Percentiles rank a stretch among this genome's conserved stretches.
These are phyloP conservation scores for Pachyseris speciosa DNA, from an alignment of 64 coral and sea anemone genomes.

Conservation along the genomic window DNA sequence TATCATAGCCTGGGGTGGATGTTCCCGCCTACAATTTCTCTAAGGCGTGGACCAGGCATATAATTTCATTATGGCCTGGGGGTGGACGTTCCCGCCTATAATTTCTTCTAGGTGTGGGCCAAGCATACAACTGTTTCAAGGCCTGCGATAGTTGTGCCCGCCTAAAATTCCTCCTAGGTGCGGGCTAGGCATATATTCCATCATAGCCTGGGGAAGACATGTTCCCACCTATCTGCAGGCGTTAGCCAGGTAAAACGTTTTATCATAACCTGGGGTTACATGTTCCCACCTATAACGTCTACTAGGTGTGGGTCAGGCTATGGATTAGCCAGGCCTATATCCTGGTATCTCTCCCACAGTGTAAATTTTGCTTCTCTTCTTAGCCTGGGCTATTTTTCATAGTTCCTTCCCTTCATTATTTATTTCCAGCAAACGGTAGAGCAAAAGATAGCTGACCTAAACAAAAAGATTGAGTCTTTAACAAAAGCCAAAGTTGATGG, in stretches of 20 bases:
- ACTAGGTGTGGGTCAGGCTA: background rate
- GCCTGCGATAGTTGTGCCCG: background rate
- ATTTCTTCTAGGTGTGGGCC: background rate
- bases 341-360: background rate
- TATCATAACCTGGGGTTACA: background rate
- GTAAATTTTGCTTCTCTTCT: background rate
- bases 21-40: no score
- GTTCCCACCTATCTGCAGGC: background rate
- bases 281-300: background rate
- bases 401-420: background rate
- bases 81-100: no score
- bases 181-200: background rate
- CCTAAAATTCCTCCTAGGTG: background rate
- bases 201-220: background rate
- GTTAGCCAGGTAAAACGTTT: background rate
- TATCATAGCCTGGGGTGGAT: no score
- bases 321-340: background rate
- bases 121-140: background rate
- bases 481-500: background rate
- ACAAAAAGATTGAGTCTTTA: background rate
- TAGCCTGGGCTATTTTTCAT: background rate
- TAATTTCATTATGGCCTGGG: no score
- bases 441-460: background rate
- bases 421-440: background rate
- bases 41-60: no score